These are phyloP conservation scores for Myiagra hebetior DNA, from an alignment of 2,113 vertebrate genomes.

Conservation along the genomic window DNA sequence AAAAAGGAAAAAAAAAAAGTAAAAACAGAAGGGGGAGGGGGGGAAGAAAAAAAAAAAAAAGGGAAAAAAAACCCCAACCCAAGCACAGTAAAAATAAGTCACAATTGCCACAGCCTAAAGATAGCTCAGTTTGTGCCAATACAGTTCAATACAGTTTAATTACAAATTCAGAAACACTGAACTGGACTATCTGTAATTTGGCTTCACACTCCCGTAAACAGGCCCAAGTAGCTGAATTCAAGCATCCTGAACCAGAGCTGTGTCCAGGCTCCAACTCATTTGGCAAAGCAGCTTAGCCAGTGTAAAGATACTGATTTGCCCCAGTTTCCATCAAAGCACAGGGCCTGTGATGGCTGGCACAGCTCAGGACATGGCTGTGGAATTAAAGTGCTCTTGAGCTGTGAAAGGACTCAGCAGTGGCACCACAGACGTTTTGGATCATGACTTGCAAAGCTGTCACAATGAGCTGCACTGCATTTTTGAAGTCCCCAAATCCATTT, in stretches of 20 bases:
- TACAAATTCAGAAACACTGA: background rate
- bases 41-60: background rate
- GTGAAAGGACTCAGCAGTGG: background rate
- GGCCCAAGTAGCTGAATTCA: background rate
- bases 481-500: background rate
- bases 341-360: background rate
- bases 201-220: background rate
- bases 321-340: background rate
- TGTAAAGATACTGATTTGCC: background rate
- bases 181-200: background rate
- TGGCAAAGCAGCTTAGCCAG: background rate
- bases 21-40: fast-evolving
- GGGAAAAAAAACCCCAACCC: background rate
- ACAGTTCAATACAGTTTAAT: background rate
- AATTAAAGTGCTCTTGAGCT: background rate
- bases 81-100: background rate
- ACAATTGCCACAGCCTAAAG: background rate
- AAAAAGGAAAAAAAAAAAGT: background rate
- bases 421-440: background rate
- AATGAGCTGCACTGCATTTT: background rate
- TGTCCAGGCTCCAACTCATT: background rate
- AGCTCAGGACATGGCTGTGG: background rate
- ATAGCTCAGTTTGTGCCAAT: background rate
- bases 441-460: background rate
- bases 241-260: background rate